phyloP scores from a whole-genome alignment of 2,797 vertebrate genomes.

The Cephalopachus bancanus region DNA sequence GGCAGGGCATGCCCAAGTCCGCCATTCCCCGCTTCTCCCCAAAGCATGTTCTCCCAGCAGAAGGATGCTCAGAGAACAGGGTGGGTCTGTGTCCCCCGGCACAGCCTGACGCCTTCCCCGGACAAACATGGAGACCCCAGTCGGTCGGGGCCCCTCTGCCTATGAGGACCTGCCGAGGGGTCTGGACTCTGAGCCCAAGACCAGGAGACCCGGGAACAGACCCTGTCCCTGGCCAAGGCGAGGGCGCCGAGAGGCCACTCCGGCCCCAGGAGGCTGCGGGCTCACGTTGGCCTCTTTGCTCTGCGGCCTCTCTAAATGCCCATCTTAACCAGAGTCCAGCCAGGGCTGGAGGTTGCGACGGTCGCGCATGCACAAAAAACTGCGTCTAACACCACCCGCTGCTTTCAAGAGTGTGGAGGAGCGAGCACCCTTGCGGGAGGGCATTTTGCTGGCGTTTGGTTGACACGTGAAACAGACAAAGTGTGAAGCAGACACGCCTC shows the following conservation, averaged over 20 bases:
- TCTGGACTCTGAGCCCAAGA: neutral
- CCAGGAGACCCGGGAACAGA: neutral
- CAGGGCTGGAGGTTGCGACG: neutral
- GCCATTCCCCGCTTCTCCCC: neutral
- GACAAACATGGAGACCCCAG: neutral
- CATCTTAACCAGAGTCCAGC: neutral
- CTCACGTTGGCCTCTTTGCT: rapidly evolving
- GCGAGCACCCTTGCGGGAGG: too few species aligned
- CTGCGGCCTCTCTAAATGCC: too few species aligned
- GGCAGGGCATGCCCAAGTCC: rapidly evolving
- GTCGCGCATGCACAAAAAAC: neutral
- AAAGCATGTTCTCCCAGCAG: neutral
- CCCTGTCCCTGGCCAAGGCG: neutral
- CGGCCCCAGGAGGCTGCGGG: neutral
- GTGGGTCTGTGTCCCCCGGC: neutral
- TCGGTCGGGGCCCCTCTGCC: neutral
- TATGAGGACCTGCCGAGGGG: neutral
- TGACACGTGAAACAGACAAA: neutral
- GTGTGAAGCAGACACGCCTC: neutral
- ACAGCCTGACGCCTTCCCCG: too few species aligned
- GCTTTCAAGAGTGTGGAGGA: neutral
- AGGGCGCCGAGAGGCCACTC: too few species aligned
- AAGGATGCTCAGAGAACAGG: neutral
- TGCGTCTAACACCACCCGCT: neutral
- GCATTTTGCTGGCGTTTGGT: too few species aligned